phyloP scores from a whole-genome alignment of 2,797 vertebrate genomes.

The Spinus olivaceus region DNA sequence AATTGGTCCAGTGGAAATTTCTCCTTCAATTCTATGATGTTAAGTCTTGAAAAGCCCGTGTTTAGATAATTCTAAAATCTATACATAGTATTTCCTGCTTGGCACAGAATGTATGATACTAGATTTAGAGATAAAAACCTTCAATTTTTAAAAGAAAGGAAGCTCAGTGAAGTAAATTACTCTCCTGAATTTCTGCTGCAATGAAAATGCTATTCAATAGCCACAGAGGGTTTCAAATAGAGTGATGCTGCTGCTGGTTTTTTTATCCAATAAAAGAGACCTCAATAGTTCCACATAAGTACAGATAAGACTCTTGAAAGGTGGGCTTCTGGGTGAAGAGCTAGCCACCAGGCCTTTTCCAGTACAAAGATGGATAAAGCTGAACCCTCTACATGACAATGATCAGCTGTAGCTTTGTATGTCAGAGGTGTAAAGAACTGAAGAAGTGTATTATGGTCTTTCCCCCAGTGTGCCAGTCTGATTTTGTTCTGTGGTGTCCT shows the following conservation, averaged over 20 bases:
- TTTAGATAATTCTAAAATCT: not conserved
- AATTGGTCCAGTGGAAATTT: not conserved
- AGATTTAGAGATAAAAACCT: not conserved
- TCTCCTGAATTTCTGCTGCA: not conserved
- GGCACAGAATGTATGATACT: not conserved
- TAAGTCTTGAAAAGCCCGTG: not conserved
- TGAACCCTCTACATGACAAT: rapidly evolving
- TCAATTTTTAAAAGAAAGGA: not conserved
- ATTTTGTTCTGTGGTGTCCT: not conserved
- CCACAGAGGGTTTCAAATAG: not conserved
- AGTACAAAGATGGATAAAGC: not conserved
- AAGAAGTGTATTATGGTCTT: rapidly evolving
- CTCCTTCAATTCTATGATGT: not conserved
- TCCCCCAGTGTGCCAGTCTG: not conserved
- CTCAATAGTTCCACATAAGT: not conserved
- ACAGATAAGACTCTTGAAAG: not conserved
- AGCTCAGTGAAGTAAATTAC: not conserved
- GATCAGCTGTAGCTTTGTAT: not conserved
- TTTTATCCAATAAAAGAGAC: not conserved
- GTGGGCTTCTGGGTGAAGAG: not conserved
- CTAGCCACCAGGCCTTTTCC: not conserved
- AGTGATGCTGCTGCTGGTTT: not conserved
- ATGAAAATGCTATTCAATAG: not conserved
- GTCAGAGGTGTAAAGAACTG: not conserved
- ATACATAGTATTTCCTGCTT: not conserved